Conservation (phyloP, 1,140 invertebrate genomes). For the Lepidotrigona ventralis region DNA sequence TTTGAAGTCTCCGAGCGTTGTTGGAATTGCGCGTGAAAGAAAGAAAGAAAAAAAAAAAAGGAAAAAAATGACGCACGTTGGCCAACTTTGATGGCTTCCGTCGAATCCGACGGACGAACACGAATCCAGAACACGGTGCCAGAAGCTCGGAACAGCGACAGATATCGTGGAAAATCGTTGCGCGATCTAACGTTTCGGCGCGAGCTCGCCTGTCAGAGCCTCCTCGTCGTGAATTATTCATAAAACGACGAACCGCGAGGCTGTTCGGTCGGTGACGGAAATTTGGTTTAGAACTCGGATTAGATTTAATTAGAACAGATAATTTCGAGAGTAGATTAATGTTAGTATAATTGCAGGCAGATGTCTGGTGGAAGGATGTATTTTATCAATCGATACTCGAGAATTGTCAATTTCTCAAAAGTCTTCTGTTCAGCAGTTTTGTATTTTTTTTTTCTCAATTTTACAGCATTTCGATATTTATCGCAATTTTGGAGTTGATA, state of each 20-base stretch:
- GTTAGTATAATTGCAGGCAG: not conserved
- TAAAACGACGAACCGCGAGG: not conserved
- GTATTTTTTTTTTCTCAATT: no score
- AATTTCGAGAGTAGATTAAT: not conserved
- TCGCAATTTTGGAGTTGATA: no score
- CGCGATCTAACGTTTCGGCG: conserved; percentile 3
- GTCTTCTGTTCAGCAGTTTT: no score
- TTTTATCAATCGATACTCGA: not conserved
- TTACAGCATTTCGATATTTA: no score
- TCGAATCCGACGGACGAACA: not conserved
- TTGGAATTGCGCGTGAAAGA: not conserved
- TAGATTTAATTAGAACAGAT: not conserved
- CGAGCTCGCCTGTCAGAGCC: not conserved
- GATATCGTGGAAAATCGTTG: not conserved
- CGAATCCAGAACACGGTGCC: not conserved
- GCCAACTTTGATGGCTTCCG: no score
- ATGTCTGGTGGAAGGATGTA: not conserved
- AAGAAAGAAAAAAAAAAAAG: not conserved
- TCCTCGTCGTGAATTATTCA: conserved; percentile 17
- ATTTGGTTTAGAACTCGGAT: not conserved
- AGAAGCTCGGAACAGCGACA: not conserved
- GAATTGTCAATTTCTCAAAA: not conserved
- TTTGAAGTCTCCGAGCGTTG: conserved; percentile 5
- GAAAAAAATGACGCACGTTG: no score
- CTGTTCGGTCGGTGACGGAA: not conserved